These are phyloP conservation scores for Sarcophaga bullata DNA, from an alignment of 1,140 invertebrate genomes.

Conservation along the genomic window DNA sequence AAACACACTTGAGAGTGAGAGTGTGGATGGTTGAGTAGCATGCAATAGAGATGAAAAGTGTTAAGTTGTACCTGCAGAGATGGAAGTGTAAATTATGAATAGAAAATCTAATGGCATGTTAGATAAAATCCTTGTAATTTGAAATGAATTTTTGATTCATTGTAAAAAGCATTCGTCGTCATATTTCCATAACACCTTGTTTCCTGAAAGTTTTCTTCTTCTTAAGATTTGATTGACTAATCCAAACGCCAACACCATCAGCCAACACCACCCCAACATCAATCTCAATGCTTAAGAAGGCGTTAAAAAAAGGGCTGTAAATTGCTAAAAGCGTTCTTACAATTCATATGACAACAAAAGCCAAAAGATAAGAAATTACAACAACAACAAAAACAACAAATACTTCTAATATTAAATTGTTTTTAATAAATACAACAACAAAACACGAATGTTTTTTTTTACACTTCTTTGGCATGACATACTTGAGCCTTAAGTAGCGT, in stretches of 20 bases:
- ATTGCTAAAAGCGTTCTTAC: background rate
- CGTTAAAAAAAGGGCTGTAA: background rate
- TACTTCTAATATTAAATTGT: background rate
- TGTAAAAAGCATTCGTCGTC: background rate
- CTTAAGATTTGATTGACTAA: conserved; percentile 32
- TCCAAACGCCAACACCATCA: background rate
- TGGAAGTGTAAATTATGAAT: conserved; percentile 26
- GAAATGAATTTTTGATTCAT: background rate
- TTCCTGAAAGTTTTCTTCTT: background rate
- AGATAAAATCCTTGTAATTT: no score
- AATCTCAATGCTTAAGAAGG: background rate
- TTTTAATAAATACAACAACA: background rate
- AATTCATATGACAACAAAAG: conserved; percentile 38
- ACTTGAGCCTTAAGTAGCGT: conserved; percentile 43
- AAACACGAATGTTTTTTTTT: background rate
- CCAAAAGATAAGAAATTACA: conserved; percentile 12
- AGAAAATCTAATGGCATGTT: background rate
- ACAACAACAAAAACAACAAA: background rate
- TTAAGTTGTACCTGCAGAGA: no score
- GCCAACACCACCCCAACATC: background rate
- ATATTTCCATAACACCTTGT: background rate
- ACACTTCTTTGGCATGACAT: conserved; percentile 7
- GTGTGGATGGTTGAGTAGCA: background rate
- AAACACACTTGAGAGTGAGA: background rate
- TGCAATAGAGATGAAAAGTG: background rate